Base-by-base conservation (phyloP, 2,888 invertebrate genomes). In the Drosophila niveifrons region DNA sequence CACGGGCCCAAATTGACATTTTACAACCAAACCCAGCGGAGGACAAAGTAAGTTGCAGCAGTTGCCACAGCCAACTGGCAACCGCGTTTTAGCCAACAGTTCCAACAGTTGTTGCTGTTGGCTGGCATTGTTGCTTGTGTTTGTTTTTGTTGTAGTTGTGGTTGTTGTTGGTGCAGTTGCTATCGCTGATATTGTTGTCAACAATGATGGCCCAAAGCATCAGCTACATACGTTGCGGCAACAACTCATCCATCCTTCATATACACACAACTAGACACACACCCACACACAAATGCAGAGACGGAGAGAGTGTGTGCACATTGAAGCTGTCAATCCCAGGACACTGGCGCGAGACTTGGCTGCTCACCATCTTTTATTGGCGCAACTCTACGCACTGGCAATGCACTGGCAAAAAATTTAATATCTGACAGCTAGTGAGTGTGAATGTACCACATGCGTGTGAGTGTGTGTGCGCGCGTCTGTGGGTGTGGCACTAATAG, bases 1-100 rank as follows among this genome's bases (percentile, higher is more conserved):
- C 88, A 84, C 64, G 67, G 57, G 63, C 66, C 75, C 82, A 85
- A 85, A 85, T 85, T 89, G 85, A 89, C 85, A 89, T 89, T 89
- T 84, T 89, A 89, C 85, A 85, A 71, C 80, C 66, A 67, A 80
- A 66, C 69, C 72, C 65, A 59, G 47, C 58, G 53, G 70, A 69
- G 67, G 72, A 74, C 75, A 81, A 85, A 84, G 82, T 80, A 80
- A 75, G 63, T 85, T 71, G 69, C 72, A 76, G 59, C 78, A 63
- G 72, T 67, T 75, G 67, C 56, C 47, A 31, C 50, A 50, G 58
- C 46, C 57, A 59, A 65, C 58, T 57, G 51, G 28, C 56, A 52
- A 65, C 59, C 53, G 53, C 59, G 53, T 34, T 64, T 50, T 56
- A 56, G 62, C 62, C 55, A 53, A 57, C 57, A 41, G 34, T 62